phyloP scores from a whole-genome alignment of 2,888 invertebrate species.

The Pristionchus japonicus region DNA sequence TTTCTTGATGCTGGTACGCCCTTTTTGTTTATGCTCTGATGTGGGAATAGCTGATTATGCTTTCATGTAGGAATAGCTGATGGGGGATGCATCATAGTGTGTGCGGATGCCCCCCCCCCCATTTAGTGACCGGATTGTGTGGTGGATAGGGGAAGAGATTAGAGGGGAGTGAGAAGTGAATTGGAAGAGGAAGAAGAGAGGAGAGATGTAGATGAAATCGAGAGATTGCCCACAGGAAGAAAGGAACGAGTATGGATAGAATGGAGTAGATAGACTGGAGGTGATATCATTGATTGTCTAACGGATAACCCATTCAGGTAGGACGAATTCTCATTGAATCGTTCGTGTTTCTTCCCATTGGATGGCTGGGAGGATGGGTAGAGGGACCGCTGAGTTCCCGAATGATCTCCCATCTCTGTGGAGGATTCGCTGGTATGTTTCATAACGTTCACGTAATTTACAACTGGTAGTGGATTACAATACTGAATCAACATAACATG shows the following conservation, averaged over 20 bases:
- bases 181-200: slow-evolving; percentile 20
- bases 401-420: slow-evolving; percentile 48
- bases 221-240: slow-evolving; percentile 3
- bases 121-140: slow-evolving; percentile 28
- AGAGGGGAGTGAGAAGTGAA: slow-evolving; percentile 32
- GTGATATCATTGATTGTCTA: neutral
- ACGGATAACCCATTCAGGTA: slow-evolving; percentile 42
- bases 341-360: slow-evolving; percentile 66
- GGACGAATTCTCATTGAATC: slow-evolving; percentile 63
- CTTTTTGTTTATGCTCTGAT: neutral
- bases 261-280: neutral
- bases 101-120: neutral
- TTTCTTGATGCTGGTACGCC: slow-evolving; percentile 30
- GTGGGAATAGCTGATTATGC: no score
- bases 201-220: slow-evolving; percentile 18
- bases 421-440: slow-evolving; percentile 48
- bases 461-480: no score
- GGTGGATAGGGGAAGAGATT: slow-evolving; percentile 32
- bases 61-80: neutral
- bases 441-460: no score
- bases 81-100: neutral
- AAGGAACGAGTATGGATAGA: slow-evolving; percentile 8
- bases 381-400: slow-evolving; percentile 42
- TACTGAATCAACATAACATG: no score
- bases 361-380: slow-evolving; percentile 63